Evolutionary conservation across 2,113 vertebrate species (phyloP), one percentile per base, ranked within the genome.

Genomic region (Tachycineta bicolor): DNA sequence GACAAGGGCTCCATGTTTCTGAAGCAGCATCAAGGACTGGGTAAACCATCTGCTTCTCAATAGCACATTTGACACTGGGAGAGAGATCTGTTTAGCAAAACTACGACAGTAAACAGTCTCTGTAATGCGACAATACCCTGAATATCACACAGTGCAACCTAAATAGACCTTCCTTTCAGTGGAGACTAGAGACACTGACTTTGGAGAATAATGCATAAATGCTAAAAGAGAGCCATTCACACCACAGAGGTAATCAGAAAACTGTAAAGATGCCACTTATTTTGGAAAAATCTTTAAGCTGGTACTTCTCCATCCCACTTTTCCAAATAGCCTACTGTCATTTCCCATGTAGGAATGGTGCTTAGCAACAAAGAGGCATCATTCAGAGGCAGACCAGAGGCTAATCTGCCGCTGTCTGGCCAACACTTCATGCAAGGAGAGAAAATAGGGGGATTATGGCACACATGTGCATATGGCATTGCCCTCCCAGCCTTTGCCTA

Each of bases 21-120:
- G 67, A 70, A 20, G 63, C 2, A 8, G 43, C 44, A 83, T 39
- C 43, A 91, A 93, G 44, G 31, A 18, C 3, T 78, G 43, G 21
- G 39, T 52, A 77, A 90, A 55, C 25, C 0, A 0, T 44, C 59
- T 90, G 59, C 50, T 59, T 62, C 59, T 69, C 0, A 0, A 37
- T 59, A 88, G 55, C 46, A 53, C 19, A 13, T 65, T 13, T 62
- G 67, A 86, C 24, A 26, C 17, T 0, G 0, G 23, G 37, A 86
- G 16, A 93, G 55, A 63, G 13, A 64, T 4, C 55, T 53, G 19
- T 49, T 81, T 13, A 62, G 67, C 62, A 71, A 58, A 96, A 65
- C 17, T 25, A 31, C 17, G 19, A 47, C 16, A 65, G 34, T 12
- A 53, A 58, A 83, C 0, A 1, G 16, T n/a, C 9, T 74, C 63